A percentile compares a stretch with the other conserved stretches of the same genome.
phyloP scores from a whole-genome alignment of 2,888 invertebrate genomes.

The Oxystoma pomonae region DNA sequence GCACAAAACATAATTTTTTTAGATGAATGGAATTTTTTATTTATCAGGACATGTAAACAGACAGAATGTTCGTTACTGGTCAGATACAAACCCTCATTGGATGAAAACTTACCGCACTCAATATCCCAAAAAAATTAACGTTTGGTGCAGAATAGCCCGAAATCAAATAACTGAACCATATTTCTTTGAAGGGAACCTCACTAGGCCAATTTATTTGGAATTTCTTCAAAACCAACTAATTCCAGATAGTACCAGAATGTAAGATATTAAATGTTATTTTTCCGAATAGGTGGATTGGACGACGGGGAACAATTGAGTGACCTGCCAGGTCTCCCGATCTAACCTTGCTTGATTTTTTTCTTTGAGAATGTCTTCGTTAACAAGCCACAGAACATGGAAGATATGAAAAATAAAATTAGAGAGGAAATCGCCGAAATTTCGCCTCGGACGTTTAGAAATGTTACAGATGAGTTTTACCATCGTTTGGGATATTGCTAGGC shows the following conservation, averaged over 20 bases:
- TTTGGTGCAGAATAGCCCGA: background rate
- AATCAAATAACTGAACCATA: background rate
- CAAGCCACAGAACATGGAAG: too few species aligned
- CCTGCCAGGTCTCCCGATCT: too few species aligned
- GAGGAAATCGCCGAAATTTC: too few species aligned
- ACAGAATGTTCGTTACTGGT: background rate
- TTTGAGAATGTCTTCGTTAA: too few species aligned
- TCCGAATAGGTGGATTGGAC: too few species aligned
- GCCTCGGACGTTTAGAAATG: too few species aligned
- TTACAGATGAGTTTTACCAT: too few species aligned
- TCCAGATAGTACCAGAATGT: background rate
- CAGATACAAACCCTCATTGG: background rate
- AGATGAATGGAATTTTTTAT: background rate
- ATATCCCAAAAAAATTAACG: background rate
- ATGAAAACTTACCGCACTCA: background rate
- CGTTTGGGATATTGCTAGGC: too few species aligned
- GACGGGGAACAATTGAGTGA: too few species aligned
- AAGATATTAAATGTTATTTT: too few species aligned
- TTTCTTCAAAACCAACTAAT: background rate
- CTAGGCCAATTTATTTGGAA: background rate
- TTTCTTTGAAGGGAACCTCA: background rate
- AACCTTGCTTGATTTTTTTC: too few species aligned
- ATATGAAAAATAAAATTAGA: too few species aligned
- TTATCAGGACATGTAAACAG: background rate
- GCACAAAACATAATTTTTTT: background rate